A percentile compares a stretch with the other conserved stretches of the same genome.
Conservation (phyloP, 2,797 vertebrate genomes). For the Manis javanica region DNA sequence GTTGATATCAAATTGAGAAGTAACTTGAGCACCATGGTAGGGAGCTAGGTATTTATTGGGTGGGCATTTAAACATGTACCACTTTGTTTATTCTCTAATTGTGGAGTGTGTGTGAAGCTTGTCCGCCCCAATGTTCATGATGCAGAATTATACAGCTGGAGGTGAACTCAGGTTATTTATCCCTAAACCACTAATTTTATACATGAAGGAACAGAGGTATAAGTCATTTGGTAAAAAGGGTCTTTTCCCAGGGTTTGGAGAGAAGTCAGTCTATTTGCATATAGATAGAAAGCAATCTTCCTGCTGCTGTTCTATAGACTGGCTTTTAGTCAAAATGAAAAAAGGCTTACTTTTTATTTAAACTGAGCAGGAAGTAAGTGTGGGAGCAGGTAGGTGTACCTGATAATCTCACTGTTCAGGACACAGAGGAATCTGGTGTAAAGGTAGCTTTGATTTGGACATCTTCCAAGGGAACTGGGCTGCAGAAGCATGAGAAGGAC, state of each 20-base stretch:
- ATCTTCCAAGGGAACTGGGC: neutral
- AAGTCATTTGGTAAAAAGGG: constrained; percentile 70
- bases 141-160: neutral
- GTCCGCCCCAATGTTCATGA: neutral
- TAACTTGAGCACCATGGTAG: neutral
- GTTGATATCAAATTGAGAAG: neutral
- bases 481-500: neutral
- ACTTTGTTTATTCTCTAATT: neutral
- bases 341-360: constrained; percentile 66
- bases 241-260: constrained; percentile 33
- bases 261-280: constrained; percentile 66
- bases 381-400: constrained; percentile 36
- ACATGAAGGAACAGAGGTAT: constrained; percentile 47
- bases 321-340: constrained; percentile 71
- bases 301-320: constrained; percentile 13
- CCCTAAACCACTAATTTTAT: constrained; percentile 42
- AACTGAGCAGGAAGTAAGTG: constrained; percentile 70
- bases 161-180: constrained; percentile 6
- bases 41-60: neutral
- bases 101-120: neutral
- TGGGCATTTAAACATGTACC: neutral
- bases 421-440: constrained; percentile 17
- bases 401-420: constrained; percentile 48
- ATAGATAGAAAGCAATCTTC: constrained; percentile 67
- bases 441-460: constrained; percentile 41